Evolutionary conservation across 1,140 invertebrate genomes (phyloP).

Genomic region (Limonius californicus): DNA sequence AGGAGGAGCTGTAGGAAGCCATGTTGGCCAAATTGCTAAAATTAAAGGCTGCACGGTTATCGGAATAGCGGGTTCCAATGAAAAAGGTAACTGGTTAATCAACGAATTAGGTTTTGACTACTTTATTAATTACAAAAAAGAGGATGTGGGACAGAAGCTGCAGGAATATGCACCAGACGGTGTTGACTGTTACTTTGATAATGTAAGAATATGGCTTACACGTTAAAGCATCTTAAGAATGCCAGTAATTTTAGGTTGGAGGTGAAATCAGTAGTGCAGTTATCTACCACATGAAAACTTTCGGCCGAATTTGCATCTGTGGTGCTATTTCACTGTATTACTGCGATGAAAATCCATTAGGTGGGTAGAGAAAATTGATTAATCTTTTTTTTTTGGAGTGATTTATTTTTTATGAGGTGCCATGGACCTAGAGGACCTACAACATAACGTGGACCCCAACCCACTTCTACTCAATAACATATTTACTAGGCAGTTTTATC

Average conservation of each 20-base stretch:
- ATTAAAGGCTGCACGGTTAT: slow-evolving; percentile 63
- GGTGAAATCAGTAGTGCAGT: slow-evolving; percentile 41
- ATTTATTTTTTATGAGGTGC: too few species aligned
- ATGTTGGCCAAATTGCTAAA: slow-evolving; percentile 70
- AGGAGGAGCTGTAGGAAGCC: slow-evolving; percentile 64
- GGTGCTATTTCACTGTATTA: slow-evolving; percentile 50
- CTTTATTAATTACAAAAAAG: slow-evolving; percentile 67
- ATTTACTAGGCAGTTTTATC: too few species aligned
- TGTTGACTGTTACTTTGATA: slow-evolving; percentile 70
- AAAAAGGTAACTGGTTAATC: slow-evolving; percentile 63
- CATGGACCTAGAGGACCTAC: too few species aligned
- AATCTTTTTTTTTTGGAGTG: too few species aligned
- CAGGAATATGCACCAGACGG: slow-evolving; percentile 60
- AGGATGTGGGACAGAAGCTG: slow-evolving; percentile 51
- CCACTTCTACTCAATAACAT: too few species aligned
- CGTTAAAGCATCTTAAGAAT: too few species aligned
- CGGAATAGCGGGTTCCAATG: slow-evolving; percentile 63
- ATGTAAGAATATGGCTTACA: slow-evolving; percentile 48
- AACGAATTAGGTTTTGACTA: slow-evolving; percentile 60
- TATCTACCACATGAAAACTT: slow-evolving; percentile 39
- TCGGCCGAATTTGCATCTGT: slow-evolving; percentile 44
- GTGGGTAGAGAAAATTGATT: too few species aligned
- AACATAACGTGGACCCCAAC: too few species aligned
- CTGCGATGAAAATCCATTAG: slow-evolving; percentile 37
- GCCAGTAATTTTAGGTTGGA: slow-evolving; percentile 33